These are phyloP conservation scores for Suncus etruscus DNA, from an alignment of 2,113 vertebrate genomes.

Conservation along the genomic window DNA sequence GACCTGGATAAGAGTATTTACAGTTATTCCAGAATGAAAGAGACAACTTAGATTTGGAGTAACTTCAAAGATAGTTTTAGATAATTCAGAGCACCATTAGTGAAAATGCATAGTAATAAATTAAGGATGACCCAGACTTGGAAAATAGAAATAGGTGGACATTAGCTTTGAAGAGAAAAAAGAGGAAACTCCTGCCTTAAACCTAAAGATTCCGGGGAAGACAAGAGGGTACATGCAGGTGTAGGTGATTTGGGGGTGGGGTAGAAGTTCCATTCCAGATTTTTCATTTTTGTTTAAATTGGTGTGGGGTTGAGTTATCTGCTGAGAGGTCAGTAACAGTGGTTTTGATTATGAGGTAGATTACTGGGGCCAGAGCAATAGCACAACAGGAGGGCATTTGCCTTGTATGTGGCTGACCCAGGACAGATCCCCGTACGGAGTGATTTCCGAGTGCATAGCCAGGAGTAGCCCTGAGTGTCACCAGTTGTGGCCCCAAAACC, in stretches of 20 bases:
- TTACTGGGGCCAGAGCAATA: neutral
- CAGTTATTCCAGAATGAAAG: neutral
- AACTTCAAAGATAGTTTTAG: conserved; percentile 17
- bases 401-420: too few relatives aligned
- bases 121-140: neutral
- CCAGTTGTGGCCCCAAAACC: too few relatives aligned
- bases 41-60: neutral
- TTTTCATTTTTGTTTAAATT: conserved; percentile 41
- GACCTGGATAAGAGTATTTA: neutral
- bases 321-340: neutral
- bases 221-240: neutral
- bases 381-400: too few relatives aligned
- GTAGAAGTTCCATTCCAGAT: neutral
- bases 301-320: conserved; percentile 18
- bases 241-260: neutral
- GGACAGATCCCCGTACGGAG: too few relatives aligned
- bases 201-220: neutral
- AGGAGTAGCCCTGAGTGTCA: too few relatives aligned
- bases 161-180: neutral
- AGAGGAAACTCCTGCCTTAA: neutral
- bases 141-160: neutral
- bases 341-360: conserved; percentile 30
- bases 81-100: neutral
- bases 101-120: neutral
- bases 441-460: too few relatives aligned